Evolutionary conservation across 2,797 vertebrate species (phyloP), one percentile per base, ranked within the genome.

Genomic region (Sebastes diaconus): DNA sequence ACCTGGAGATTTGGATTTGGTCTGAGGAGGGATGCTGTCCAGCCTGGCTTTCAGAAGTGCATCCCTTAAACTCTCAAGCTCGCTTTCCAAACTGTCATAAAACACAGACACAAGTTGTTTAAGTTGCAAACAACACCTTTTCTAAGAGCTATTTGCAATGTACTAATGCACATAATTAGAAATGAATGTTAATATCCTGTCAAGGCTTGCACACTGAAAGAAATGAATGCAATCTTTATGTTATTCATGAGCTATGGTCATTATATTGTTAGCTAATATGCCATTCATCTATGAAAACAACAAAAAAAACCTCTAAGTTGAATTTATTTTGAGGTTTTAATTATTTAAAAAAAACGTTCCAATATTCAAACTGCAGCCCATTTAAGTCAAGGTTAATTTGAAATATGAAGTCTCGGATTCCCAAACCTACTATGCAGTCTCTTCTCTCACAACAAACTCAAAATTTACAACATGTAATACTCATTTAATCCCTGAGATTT

Each of bases 11-110:
- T 93, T 96, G 24, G 95, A 86, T 65, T 93, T 81, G 12, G 92
- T 68, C 64, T 96, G 96, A 36, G 93, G 77, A 3, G 94, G 64
- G 1, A 93, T 80, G 0, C 93, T 87, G 32, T 98, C 97, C 83
- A 99, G 92, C 61, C 93, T 96, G n/a, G 97, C 96, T 93, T 99
- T 98, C 75, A 97, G 87, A 77, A 99, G 91, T 3, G 96, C 94
- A 0, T 95, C 95, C 73, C 95, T 96, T 55, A 99, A 94, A 88
- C 93, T 96, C 91, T 99, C 97, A 27, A 99, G 93, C 76, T 99
- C 97, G 20, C 88, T 96, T 90, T 99, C 97, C 90, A 97, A 94
- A 90, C 98, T 99, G 86, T 52, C 16, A 71, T 4, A 64, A 68
- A 68, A 82, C 16, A 83, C 4, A 81, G n/a, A 64, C 22, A 36